Conservation (phyloP, 35 echinoderm and acorn worm genomes). For the Acanthaster planci region DNA sequence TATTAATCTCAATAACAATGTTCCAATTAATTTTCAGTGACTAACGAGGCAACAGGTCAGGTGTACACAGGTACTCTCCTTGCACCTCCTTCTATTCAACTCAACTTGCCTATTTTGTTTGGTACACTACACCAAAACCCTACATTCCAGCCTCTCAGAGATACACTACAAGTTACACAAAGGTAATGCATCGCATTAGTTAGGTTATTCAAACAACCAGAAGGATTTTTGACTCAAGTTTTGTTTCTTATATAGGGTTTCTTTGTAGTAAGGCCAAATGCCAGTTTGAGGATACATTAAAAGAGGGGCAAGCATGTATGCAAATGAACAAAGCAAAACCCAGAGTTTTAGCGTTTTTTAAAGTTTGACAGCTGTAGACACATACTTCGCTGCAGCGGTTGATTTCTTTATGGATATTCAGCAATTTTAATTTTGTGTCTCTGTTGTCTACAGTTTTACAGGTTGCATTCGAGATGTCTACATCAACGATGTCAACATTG, state of each 20-base stretch:
- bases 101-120: conserved; percentile 79
- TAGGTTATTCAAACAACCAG: no score
- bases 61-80: conserved; percentile 61
- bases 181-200: no score
- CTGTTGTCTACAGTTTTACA: conserved; percentile 65
- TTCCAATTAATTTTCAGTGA: conserved; percentile 53
- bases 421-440: not conserved
- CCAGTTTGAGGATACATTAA: no score
- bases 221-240: no score
- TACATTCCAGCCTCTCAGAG: conserved; percentile 49
- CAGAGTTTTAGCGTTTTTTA: no score
- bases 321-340: no score
- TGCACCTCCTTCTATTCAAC: conserved; percentile 63
- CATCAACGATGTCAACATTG: conserved; percentile 53
- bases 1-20: not conserved
- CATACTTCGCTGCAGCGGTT: no score
- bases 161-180: conserved; percentile 31
- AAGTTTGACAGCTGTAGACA: no score
- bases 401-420: no score
- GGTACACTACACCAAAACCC: conserved; percentile 61
- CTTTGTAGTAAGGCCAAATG: no score
- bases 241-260: no score
- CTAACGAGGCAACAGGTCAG: conserved; percentile 45
- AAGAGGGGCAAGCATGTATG: no score
- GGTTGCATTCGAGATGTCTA: conserved; percentile 87